Percentiles rank a stretch among this genome's conserved stretches.
phyloP scores from a whole-genome alignment of 2,113 vertebrate species.

The Limanda limanda region DNA sequence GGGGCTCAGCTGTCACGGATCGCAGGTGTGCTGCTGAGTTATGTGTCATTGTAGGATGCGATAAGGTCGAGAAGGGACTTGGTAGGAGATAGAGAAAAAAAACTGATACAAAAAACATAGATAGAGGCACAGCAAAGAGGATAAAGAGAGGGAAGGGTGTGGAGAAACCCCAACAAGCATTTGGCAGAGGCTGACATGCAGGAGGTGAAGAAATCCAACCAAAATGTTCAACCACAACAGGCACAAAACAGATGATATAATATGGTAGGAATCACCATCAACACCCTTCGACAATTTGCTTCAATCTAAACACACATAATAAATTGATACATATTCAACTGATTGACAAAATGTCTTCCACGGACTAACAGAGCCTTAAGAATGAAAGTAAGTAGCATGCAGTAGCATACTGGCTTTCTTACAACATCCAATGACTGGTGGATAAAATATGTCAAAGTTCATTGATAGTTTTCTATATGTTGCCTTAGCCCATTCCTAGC shows the following conservation, averaged over 20 bases:
- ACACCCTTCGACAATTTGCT: not conserved
- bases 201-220: not conserved
- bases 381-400: not conserved
- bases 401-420: too few relatives aligned
- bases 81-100: constrained; percentile 29
- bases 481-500: too few relatives aligned
- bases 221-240: not conserved
- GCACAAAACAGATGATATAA: not conserved
- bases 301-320: not conserved
- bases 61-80: constrained; percentile 63
- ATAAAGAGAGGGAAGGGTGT: not conserved
- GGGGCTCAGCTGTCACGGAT: constrained; percentile 67
- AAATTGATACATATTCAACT: not conserved
- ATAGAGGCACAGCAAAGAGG: constrained; percentile 9
- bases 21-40: constrained; percentile 73
- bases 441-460: too few relatives aligned
- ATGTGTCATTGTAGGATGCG: constrained; percentile 69
- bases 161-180: not conserved
- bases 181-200: constrained; percentile 6
- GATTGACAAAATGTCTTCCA: not conserved
- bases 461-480: too few relatives aligned
- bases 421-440: too few relatives aligned
- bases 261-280: not conserved
- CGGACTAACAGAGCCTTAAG: not conserved
- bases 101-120: not conserved